phyloP scores from a whole-genome alignment of 2,797 vertebrate species.

The Perodicticus potto region DNA sequence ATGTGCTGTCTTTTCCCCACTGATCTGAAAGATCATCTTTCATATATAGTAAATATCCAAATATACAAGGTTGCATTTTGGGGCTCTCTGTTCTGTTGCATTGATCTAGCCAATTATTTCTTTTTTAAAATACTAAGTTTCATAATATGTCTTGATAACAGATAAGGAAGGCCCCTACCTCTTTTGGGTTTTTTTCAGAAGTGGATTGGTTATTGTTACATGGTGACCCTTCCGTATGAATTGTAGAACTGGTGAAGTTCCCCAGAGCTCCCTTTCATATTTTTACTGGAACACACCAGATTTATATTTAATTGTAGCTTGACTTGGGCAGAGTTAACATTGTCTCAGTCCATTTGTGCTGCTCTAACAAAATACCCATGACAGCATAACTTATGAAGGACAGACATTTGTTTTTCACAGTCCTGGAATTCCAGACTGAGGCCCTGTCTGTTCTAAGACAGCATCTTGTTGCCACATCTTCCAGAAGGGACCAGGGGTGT shows the following conservation, averaged over 20 bases:
- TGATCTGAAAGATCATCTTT: neutral
- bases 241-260: neutral
- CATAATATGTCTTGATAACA: neutral
- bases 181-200: conserved; percentile 14
- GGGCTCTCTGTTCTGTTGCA: neutral
- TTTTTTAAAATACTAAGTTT: neutral
- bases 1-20: neutral
- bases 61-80: neutral
- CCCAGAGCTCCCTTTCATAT: neutral
- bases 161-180: neutral
- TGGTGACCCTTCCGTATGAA: neutral
- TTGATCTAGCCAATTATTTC: neutral
- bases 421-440: neutral
- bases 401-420: neutral
- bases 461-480: neutral
- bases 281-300: neutral
- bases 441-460: neutral
- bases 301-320: neutral
- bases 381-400: neutral
- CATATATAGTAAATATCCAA: neutral
- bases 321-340: neutral
- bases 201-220: neutral
- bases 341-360: neutral
- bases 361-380: neutral
- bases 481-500: neutral